Conservation (phyloP, 2,113 vertebrate genomes). For the Pseudorhombus dupliciocellatus region DNA sequence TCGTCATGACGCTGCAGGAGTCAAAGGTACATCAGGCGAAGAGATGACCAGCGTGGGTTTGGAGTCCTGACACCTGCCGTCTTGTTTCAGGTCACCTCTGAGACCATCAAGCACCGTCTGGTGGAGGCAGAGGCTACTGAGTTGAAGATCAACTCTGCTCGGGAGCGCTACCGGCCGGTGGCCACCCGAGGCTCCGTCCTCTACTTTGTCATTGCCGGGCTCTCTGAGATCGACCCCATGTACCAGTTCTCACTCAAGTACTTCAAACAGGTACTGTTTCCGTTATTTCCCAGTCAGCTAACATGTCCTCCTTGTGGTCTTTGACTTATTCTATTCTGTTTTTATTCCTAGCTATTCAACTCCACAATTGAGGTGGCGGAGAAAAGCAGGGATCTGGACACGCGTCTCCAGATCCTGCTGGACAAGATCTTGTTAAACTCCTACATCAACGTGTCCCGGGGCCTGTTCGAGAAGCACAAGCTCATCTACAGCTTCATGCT, state of each 20-base stretch:
- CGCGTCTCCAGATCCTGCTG: slow-evolving; percentile 77
- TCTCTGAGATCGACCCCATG: slow-evolving; percentile 87
- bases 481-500: slow-evolving; percentile 86
- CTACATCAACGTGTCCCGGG: slow-evolving; percentile 79
- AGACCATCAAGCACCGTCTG: slow-evolving; percentile 81
- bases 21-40: slow-evolving; percentile 77
- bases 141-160: slow-evolving; percentile 80
- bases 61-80: not conserved
- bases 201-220: slow-evolving; percentile 84
- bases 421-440: slow-evolving; percentile 78
- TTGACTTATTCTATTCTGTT: too few relatives aligned
- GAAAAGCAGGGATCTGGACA: slow-evolving; percentile 71
- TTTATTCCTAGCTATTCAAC: slow-evolving; percentile 80
- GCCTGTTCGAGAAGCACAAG: slow-evolving; percentile 85
- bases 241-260: slow-evolving; percentile 90
- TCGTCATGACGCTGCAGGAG: slow-evolving; percentile 84
- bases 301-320: too few relatives aligned
- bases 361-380: slow-evolving; percentile 80
- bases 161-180: slow-evolving; percentile 82
- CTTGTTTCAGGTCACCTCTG: slow-evolving; percentile 77
- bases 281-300: not conserved
- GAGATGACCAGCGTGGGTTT: too few relatives aligned
- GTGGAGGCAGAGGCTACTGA: slow-evolving; percentile 84
- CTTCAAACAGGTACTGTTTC: slow-evolving; percentile 84
- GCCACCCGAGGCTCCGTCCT: slow-evolving; percentile 82